Conservation (phyloP, 2,888 invertebrate species). For the Archaeoteleia sp. region DNA sequence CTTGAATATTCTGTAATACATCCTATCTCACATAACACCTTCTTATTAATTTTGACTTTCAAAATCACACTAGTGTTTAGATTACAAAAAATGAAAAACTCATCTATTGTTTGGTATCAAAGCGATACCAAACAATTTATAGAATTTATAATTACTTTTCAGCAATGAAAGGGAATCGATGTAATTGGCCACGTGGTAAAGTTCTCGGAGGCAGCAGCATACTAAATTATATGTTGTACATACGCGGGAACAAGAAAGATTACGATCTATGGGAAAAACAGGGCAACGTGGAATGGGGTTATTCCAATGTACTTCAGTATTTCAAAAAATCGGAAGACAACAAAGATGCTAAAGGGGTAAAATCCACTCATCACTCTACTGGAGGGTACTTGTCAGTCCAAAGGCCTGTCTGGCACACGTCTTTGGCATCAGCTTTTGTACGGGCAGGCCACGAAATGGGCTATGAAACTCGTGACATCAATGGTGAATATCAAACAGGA, state of each 20-base stretch:
- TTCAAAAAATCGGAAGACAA: slow-evolving; percentile 76
- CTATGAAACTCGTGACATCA: slow-evolving; percentile 78
- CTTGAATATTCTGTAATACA: no score
- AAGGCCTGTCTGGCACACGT: slow-evolving; percentile 79
- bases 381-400: slow-evolving; percentile 81
- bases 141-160: background rate
- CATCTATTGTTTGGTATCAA: no score
- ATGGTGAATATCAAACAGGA: slow-evolving; percentile 78
- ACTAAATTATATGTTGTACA: slow-evolving; percentile 79
- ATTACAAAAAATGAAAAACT: no score
- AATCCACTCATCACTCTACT: slow-evolving; percentile 78
- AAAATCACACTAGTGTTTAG: no score
- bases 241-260: slow-evolving; percentile 77
- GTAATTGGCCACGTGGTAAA: slow-evolving; percentile 25
- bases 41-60: no score
- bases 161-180: no score
- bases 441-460: slow-evolving; percentile 80
- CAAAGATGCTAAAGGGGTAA: slow-evolving; percentile 19
- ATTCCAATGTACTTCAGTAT: slow-evolving; percentile 73
- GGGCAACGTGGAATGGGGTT: slow-evolving; percentile 76
- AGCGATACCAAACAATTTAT: background rate
- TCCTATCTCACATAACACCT: no score
- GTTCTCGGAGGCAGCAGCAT: slow-evolving; percentile 79
- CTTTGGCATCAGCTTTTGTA: slow-evolving; percentile 77
- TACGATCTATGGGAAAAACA: slow-evolving; percentile 77